Base-by-base conservation (phyloP, 2,113 vertebrate genomes). In the Austrofundulus limnaeus region DNA sequence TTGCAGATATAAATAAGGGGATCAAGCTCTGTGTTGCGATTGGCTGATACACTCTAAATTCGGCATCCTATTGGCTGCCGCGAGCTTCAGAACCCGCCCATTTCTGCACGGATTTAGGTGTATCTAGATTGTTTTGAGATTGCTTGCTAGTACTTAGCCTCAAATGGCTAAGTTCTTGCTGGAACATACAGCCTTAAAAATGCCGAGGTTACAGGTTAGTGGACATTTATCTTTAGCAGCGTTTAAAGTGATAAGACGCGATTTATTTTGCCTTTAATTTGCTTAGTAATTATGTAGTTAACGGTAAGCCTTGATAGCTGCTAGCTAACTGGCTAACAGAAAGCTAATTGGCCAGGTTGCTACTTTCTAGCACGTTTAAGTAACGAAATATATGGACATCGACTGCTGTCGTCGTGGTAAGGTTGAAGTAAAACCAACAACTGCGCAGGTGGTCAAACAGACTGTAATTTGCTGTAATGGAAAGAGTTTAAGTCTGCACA, bases 61-160 rank as follows among this genome's bases (percentile, higher is more conserved):
- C 59, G 5, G 0, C 68, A 60, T 60, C 0, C 47, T 4, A 90
- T 91, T 90, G 85, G 83, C 41, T 66, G 8, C 16, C 14, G 16
- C 1, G n/a, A 2, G 6, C 11, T 3, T 2, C 4, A 49, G 54
- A 45, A 3, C 55, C 74, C 80, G 0, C 68, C 81, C 37, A 13
- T 54, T 54, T 25, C 19, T 6, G 53, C 69, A 63, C 60, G 0
- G 11, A 0, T 72, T 78, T 90, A 72, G 90, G 73, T 82, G 52
- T 31, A 50, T 23, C 49, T 10, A 50, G 80, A 79, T 88, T 89
- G 89, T 89, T 90, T 88, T 90, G 84, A 72, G 84, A 82, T 78
- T 72, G 53, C 78, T 74, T 70, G 78, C 80, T 62, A 70, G 43
- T 60, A 70, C 59, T 78, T 87, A 81, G 81, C 80, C 48, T 75